Percentiles rank a stretch among this genome's conserved stretches.
Evolutionary conservation across 2,113 vertebrate species (phyloP).

Genomic region (Eublepharis macularius): DNA sequence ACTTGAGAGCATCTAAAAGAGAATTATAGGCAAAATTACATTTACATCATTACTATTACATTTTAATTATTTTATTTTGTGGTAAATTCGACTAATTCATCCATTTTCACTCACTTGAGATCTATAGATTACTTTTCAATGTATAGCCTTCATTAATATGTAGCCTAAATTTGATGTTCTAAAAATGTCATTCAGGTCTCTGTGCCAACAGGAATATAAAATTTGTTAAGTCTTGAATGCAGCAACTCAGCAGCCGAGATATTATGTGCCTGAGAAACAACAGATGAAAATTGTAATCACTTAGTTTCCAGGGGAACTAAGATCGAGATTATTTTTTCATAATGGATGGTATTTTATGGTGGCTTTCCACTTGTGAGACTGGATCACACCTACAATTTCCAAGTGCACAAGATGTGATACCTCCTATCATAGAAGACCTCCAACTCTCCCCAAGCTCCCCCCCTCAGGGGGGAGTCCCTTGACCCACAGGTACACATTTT

Average conservation of each 20-base stretch:
- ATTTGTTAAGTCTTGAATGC: background rate
- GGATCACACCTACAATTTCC: too few species aligned
- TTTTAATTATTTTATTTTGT: background rate
- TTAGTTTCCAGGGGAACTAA: background rate
- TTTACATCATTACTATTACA: too few species aligned
- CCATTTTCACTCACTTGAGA: background rate
- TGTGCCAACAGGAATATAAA: background rate
- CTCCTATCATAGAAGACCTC: too few species aligned
- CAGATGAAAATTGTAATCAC: background rate
- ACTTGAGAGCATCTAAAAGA: background rate
- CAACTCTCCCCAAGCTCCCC: too few species aligned
- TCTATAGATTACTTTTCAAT: background rate
- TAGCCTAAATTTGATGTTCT: conserved; percentile 9
- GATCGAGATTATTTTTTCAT: too few species aligned
- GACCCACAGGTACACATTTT: too few species aligned
- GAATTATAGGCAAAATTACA: background rate
- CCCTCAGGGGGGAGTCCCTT: too few species aligned
- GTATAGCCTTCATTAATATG: background rate
- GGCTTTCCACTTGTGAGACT: too few species aligned
- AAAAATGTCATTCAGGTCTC: background rate
- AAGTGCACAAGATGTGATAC: too few species aligned
- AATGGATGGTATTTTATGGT: too few species aligned
- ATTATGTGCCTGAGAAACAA: background rate
- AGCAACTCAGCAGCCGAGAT: background rate
- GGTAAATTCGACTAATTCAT: background rate